A percentile compares a stretch with the other conserved stretches of the same genome.
Evolutionary conservation across 2,888 invertebrate genomes (phyloP).

Genomic region (Serrognathus titanus): DNA sequence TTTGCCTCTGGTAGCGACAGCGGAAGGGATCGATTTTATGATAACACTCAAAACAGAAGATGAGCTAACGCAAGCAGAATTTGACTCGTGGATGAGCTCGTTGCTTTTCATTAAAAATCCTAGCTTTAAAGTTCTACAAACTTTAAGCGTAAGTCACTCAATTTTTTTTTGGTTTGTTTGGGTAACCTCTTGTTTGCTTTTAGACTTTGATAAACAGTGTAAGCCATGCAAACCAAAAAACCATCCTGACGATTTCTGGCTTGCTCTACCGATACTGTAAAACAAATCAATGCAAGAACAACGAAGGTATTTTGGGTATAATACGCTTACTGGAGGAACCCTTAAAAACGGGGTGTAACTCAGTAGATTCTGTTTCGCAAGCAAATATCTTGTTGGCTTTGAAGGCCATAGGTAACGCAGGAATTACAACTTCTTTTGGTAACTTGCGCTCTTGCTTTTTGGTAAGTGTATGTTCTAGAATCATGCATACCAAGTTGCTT

Average conservation of each 20-base stretch:
- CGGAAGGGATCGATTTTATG: conserved; percentile 25
- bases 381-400: conserved; percentile 19
- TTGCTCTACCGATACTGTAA: conserved; percentile 27
- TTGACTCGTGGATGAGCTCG: conserved; percentile 27
- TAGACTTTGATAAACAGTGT: conserved; percentile 10
- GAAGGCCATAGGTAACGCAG: conserved; percentile 30
- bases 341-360: conserved; percentile 17
- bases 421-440: conserved; percentile 19
- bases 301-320: conserved; percentile 17
- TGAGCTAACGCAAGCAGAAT: conserved; percentile 20
- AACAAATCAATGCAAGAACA: conserved; percentile 20
- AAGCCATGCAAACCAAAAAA: conserved; percentile 19
- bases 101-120: conserved; percentile 24
- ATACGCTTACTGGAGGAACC: conserved; percentile 22
- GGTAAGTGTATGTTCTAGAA: conserved; percentile 18
- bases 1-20: conserved; percentile 23
- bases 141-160: conserved; percentile 21
- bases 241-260: conserved; percentile 23
- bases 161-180: neutral
- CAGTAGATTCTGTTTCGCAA: conserved; percentile 12
- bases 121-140: conserved; percentile 18
- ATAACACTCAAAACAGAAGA: conserved; percentile 18
- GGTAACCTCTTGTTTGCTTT: neutral
- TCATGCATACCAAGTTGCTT: neutral
- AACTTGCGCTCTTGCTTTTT: conserved; percentile 23